Percentiles rank a stretch among this genome's conserved stretches.
These are phyloP conservation scores for Psettodes erumei DNA, from an alignment of 2,113 vertebrate genomes.

Conservation along the genomic window DNA sequence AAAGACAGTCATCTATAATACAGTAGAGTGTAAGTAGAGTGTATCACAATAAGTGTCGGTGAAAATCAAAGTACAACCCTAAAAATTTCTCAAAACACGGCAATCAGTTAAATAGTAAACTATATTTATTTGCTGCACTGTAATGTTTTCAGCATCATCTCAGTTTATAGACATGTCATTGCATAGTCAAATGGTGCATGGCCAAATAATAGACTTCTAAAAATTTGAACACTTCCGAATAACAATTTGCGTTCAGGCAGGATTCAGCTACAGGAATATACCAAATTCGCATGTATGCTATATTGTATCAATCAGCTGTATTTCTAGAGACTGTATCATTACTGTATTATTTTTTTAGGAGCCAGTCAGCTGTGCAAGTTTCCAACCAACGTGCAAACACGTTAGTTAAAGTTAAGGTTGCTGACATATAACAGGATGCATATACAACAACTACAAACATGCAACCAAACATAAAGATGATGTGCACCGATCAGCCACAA, in stretches of 20 bases:
- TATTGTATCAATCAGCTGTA: neutral
- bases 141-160: neutral
- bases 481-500: too few relatives aligned
- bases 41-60: neutral
- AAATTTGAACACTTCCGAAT: neutral
- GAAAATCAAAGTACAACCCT: neutral
- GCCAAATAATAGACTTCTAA: neutral
- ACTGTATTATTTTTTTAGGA: neutral
- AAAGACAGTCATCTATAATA: constrained; percentile 30
- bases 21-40: neutral
- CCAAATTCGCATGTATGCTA: neutral
- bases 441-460: constrained; percentile 26
- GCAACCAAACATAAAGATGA: neutral
- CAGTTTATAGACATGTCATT: neutral
- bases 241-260: neutral
- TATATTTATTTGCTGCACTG: neutral
- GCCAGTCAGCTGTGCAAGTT: neutral
- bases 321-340: constrained; percentile 23
- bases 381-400: too few relatives aligned
- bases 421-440: constrained; percentile 18
- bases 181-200: too few relatives aligned
- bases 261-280: neutral
- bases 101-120: neutral
- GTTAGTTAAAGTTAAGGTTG: neutral
- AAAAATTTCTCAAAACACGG: neutral